phyloP scores from a whole-genome alignment of 1,140 invertebrate genomes.

The Platorchestia sp. region DNA sequence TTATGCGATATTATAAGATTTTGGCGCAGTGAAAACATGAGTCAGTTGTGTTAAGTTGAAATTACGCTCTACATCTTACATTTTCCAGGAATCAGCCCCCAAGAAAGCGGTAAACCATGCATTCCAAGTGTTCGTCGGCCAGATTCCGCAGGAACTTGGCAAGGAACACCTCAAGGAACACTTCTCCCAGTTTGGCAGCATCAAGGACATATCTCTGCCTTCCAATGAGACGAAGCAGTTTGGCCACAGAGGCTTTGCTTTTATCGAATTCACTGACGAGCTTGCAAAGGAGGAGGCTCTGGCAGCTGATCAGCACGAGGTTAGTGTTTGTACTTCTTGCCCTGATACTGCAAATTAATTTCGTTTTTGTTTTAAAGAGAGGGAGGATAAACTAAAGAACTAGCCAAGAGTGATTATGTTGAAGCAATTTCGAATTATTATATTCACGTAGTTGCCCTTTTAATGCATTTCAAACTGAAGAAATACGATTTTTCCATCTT shows the following conservation, averaged over 20 bases:
- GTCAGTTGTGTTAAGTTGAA: background rate
- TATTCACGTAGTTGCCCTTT: background rate
- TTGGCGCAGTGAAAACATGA: too few relatives aligned
- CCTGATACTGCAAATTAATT: too few relatives aligned
- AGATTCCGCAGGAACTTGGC: background rate
- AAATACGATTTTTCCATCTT: background rate
- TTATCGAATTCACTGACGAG: background rate
- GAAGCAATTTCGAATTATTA: background rate
- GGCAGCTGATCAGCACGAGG: background rate
- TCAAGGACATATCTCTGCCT: background rate
- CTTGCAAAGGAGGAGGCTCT: background rate
- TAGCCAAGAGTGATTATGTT: background rate
- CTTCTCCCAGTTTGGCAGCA: constrained; percentile 38
- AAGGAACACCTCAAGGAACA: background rate
- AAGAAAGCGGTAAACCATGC: background rate
- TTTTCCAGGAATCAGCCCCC: background rate
- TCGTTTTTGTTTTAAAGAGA: too few relatives aligned
- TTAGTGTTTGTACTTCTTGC: background rate
- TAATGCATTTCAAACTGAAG: background rate
- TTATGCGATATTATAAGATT: too few relatives aligned
- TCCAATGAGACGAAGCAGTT: background rate
- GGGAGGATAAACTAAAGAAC: too few relatives aligned
- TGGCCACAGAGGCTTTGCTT: background rate
- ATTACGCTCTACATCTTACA: too few relatives aligned
- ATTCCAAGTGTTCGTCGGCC: background rate